A percentile compares a stretch with the other conserved stretches of the same genome.
phyloP scores from a whole-genome alignment of 2,797 vertebrate species.

The Gallinago stenura region DNA sequence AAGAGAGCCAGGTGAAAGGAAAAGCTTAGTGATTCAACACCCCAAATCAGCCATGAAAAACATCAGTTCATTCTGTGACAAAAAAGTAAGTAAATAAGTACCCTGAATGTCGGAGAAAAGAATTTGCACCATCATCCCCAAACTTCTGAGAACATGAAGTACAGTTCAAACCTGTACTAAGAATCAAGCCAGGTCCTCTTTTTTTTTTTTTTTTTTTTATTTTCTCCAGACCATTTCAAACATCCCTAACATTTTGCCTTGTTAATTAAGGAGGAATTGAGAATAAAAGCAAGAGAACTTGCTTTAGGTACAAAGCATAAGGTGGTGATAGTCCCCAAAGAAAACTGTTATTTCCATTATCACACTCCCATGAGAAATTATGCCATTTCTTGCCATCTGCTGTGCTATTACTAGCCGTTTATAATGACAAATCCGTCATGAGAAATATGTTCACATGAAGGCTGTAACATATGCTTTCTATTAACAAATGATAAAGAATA shows the following conservation, averaged over 20 bases:
- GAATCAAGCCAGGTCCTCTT: neutral
- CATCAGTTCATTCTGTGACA: neutral
- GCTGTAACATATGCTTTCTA: constrained; percentile 58
- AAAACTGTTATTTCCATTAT: neutral
- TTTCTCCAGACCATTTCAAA: neutral
- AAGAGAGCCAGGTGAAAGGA: neutral
- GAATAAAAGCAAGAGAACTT: neutral
- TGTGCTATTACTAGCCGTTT: neutral
- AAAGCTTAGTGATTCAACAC: neutral
- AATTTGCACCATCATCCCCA: neutral
- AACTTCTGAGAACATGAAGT: neutral
- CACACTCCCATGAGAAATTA: neutral
- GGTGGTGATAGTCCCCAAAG: neutral
- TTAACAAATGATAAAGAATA: constrained; percentile 49
- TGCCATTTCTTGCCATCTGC: neutral
- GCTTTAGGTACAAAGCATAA: neutral
- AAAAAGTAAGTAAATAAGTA: neutral
- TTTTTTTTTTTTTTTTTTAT: neutral
- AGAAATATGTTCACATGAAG: constrained; percentile 50
- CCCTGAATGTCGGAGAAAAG: neutral
- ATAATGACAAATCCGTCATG: constrained; percentile 52
- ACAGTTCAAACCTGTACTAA: neutral
- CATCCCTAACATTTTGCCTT: neutral
- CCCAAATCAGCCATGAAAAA: neutral
- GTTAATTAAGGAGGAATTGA: neutral